Base-by-base conservation (phyloP, 2,797 vertebrate genomes). In the Monodelphis domestica region DNA sequence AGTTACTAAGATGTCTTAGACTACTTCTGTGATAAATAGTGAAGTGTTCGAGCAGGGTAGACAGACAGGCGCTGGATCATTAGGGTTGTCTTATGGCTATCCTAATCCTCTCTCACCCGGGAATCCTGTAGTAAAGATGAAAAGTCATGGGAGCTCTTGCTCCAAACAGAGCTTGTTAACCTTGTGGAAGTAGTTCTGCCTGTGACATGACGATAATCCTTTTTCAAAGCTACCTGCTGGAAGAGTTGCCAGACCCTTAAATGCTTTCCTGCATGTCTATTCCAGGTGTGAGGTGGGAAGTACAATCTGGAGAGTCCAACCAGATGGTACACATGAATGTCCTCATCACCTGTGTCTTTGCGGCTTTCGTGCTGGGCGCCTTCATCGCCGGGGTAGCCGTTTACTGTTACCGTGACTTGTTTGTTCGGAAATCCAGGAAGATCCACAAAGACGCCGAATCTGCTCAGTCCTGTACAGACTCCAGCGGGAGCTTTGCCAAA, bases 261-360 rank as follows among this genome's bases (percentile, higher is more conserved):
- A 88, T 54, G 90, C 26, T 28, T 26, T 90, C 38, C 91, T 95
- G 26, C 96, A 45, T 98, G 95, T 98, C 97, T 98, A 96, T 99
- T 99, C 96, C 99, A 99, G 99, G 99, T 98, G 98, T 99, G 1
- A 98, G 98, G 93, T 99, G 99, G 99, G 99, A 99, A 98, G 99
- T 99, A 55, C 99, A 99, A 95, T 99, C 99, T 29, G 99, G 99
- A 96, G 99, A 99, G 89, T 99, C 99, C 95, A 99, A 99, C 98
- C 99, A 99, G 98, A 99, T 99, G 99, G 99, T 99, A 54, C 99
- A 99, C 97, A 99, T 99, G 99, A 99, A 99, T 96, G 99, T 99
- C 97, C 99, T 99, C 97, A 99, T 99, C 98, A 99, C 99, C 96
- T 99, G 99, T 95, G 99, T 99, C 97, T 99, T 99, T 94, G 99